Conservation (phyloP, 2,888 invertebrate genomes). For the Serripes groenlandicus region DNA sequence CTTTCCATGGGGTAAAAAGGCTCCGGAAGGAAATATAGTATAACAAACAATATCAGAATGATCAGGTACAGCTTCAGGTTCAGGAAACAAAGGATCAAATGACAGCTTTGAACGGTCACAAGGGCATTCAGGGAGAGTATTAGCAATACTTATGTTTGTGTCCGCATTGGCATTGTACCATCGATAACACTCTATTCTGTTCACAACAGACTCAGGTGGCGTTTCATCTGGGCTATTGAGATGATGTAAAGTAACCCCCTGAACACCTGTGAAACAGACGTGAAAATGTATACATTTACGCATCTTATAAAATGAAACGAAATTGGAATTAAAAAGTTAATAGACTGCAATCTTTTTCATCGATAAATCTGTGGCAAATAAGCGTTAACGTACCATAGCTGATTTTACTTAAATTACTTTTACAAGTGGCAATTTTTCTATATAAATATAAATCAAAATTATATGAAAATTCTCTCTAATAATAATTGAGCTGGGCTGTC, state of each 20-base stretch:
- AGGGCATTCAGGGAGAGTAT: slow-evolving; percentile 41
- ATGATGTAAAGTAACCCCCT: slow-evolving; percentile 9
- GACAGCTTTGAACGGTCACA: slow-evolving; percentile 35
- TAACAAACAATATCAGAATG: slow-evolving; percentile 1
- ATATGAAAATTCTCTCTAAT: too few relatives aligned
- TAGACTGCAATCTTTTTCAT: too few relatives aligned
- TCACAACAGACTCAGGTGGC: not conserved
- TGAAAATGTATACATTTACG: too few relatives aligned
- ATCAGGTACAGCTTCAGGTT: not conserved
- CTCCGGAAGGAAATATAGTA: slow-evolving; percentile 17
- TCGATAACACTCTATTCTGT: not conserved
- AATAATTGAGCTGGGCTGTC: too few relatives aligned
- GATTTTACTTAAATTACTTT: too few relatives aligned
- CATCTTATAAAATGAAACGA: too few relatives aligned
- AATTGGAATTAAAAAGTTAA: too few relatives aligned
- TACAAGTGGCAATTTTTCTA: too few relatives aligned
- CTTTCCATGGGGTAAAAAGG: slow-evolving; percentile 36
- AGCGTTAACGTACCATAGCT: too few relatives aligned
- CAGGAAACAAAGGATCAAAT: slow-evolving; percentile 40
- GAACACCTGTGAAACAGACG: slow-evolving; percentile 14
- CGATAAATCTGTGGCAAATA: too few relatives aligned
- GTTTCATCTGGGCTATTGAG: not conserved
- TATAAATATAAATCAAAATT: too few relatives aligned
- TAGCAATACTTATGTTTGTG: not conserved
- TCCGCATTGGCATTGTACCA: slow-evolving; percentile 8